phyloP scores from a whole-genome alignment of 2,113 vertebrate species.

The Anoura caudifer region DNA sequence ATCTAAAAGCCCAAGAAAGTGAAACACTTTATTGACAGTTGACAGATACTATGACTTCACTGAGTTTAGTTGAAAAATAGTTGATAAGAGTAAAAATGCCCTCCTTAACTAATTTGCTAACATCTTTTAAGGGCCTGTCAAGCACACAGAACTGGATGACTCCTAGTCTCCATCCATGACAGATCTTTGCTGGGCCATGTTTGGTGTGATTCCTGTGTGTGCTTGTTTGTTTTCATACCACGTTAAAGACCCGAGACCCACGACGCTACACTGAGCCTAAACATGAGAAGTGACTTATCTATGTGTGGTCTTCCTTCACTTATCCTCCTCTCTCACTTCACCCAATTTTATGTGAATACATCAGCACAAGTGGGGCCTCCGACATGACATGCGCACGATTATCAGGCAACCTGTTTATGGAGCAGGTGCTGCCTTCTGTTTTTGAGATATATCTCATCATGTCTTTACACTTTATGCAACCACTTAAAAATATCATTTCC shows the following conservation, averaged over 20 bases:
- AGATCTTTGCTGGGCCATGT: not conserved
- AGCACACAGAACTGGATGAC: not conserved
- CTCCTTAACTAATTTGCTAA: constrained; percentile 8
- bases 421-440: not conserved
- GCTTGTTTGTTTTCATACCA: not conserved
- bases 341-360: not conserved
- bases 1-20: not conserved
- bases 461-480: not conserved
- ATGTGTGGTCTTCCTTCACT: not conserved
- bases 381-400: not conserved
- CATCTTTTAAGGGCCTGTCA: not conserved
- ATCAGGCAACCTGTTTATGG: not conserved
- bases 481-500: not conserved
- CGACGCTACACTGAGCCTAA: not conserved
- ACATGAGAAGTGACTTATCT: not conserved
- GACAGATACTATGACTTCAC: not conserved
- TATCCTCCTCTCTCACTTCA: not conserved
- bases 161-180: not conserved
- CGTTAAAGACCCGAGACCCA: not conserved
- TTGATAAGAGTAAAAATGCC: not conserved
- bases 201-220: not conserved
- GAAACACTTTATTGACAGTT: not conserved
- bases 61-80: not conserved
- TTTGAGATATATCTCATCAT: not conserved
- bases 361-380: not conserved